Conservation (phyloP, 2,797 vertebrate species). For the Eulemur rubriventer region DNA sequence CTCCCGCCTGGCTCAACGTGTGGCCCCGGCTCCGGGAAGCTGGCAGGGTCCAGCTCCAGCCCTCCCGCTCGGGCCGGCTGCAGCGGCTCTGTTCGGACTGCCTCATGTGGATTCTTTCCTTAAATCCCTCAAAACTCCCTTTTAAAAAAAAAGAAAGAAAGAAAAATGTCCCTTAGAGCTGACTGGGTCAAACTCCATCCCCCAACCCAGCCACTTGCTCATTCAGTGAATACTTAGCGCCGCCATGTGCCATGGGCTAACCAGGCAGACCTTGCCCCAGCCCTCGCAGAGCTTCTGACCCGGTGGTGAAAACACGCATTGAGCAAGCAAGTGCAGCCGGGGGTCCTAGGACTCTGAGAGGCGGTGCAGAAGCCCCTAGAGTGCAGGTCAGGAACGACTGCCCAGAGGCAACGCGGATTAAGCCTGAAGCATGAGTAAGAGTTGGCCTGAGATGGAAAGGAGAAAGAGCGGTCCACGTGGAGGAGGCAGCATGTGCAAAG, state of each 20-base stretch:
- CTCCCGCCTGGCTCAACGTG: too few relatives aligned
- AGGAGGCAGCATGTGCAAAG: not conserved
- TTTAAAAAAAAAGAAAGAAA: too few relatives aligned
- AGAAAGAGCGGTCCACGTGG: not conserved
- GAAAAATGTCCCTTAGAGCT: not conserved
- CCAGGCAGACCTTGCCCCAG: too few relatives aligned
- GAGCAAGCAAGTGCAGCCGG: not conserved
- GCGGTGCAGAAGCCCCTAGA: not conserved
- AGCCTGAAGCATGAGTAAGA: not conserved
- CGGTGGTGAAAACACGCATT: not conserved
- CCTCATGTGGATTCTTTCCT: too few relatives aligned
- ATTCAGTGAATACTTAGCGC: not conserved
- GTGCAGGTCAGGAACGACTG: not conserved
- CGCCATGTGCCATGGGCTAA: not conserved
- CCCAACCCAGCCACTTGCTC: not conserved
- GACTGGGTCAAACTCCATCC: not conserved
- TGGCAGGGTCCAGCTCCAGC: fast-evolving
- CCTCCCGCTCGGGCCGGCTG: fast-evolving
- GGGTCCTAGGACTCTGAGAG: not conserved
- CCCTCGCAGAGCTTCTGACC: not conserved
- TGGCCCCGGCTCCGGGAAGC: not conserved
- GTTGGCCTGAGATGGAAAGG: not conserved
- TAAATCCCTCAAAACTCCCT: too few relatives aligned
- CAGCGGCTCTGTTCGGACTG: not conserved
- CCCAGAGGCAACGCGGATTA: not conserved